Evolutionary conservation across 2,797 vertebrate genomes (phyloP).

Genomic region (Neopelma chrysocephalum): DNA sequence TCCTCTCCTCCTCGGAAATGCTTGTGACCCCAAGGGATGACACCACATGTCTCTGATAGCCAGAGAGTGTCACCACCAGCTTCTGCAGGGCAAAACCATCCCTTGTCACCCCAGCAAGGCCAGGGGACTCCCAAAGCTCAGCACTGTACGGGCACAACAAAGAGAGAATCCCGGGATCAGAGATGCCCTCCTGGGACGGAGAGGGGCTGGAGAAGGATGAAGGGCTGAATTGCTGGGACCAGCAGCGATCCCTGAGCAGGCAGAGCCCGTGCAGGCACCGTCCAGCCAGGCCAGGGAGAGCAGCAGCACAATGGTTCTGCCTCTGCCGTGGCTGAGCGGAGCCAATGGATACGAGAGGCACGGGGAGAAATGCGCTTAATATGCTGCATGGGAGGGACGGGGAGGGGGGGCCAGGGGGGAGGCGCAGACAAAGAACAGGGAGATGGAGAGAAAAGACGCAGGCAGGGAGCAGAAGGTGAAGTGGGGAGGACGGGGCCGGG

Average conservation of each 20-base stretch:
- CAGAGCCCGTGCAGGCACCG: not conserved
- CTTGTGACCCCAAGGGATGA: not conserved
- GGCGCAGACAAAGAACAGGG: conserved; percentile 61
- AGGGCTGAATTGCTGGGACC: rapidly evolving
- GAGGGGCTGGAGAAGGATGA: not conserved
- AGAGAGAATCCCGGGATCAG: rapidly evolving
- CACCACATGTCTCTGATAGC: rapidly evolving
- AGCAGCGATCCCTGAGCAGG: not conserved
- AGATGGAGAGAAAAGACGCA: not conserved
- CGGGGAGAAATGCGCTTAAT: not conserved
- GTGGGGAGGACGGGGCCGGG: not conserved
- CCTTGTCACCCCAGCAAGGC: rapidly evolving
- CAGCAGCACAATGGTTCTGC: conserved; percentile 8
- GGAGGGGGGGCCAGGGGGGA: not conserved
- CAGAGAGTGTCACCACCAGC: not conserved
- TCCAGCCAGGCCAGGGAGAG: not conserved
- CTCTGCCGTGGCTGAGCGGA: not conserved
- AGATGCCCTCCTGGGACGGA: rapidly evolving
- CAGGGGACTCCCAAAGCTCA: rapidly evolving
- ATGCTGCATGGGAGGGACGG: conserved; percentile 48
- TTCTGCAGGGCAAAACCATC: not conserved
- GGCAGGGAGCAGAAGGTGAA: conserved; percentile 29
- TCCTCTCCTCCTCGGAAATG: not conserved
- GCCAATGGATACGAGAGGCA: conserved; percentile 26
- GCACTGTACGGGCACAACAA: rapidly evolving